Evolutionary conservation across 1,140 invertebrate species (phyloP), one percentile per base, ranked within the genome.

Genomic region (Lepidotrigona ventralis): DNA sequence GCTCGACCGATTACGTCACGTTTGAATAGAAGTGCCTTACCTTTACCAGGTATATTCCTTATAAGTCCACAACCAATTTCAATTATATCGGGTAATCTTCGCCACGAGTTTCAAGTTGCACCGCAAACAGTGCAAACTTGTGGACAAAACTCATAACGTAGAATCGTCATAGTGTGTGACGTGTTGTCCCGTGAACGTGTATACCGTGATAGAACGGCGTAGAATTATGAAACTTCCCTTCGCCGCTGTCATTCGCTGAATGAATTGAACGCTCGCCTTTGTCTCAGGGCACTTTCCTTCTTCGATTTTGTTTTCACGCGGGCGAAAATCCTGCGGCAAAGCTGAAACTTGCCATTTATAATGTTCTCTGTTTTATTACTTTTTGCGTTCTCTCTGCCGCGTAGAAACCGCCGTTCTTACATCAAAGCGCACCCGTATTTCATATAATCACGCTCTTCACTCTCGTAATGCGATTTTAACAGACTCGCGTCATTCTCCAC

Each of bases 1-100:
- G 15, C 12, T 11, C 4, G 5, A 23, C 39, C 17, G 26, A 63
- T 53, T 73, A 53, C n/a, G 21, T 8, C 39, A 1, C 26, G 12
- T 39, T 33, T 54, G 26, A 63, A 29, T 14, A 64, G 46, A 9
- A n/a, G 69, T 33, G 19, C 21, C 17, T 11, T 26, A 29, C 51
- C 21, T 54, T 74, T 74, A 33, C 5, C 69, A n/a, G 15, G n/a
- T 8, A 46, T 46, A 26, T 64, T 75, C 60, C 51, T 74, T 39
- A 23, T 17, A 51, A 51, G 14, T 81, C 23, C 71, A 23, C 23
- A 76, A 68, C 58, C 74, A 78, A 81, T 85, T 85, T 74, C 84
- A 72, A 83, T 85, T 83, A 78, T 63, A 77, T 23, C 19, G 64
- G n/a, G 60, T 81, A 70, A 84, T 74, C 64, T 83, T 63, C 39